Conservation (phyloP, 1,140 invertebrate genomes). For the Drosophila jambulina region DNA sequence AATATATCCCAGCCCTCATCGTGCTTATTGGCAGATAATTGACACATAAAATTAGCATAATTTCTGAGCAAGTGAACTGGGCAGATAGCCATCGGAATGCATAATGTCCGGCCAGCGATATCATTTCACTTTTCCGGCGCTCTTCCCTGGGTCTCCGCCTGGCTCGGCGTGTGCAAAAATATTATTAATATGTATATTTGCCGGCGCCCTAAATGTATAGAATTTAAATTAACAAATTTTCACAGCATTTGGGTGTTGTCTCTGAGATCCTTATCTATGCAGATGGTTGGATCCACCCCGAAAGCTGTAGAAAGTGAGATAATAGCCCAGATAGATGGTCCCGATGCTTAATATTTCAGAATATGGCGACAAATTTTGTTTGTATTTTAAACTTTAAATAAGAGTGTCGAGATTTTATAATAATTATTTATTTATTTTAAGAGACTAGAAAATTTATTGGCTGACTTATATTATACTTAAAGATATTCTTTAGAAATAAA, state of each 20-base stretch:
- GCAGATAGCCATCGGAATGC: conserved; percentile 72
- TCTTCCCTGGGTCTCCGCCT: conserved; percentile 12
- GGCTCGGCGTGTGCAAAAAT: conserved; percentile 43
- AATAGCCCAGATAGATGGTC: conserved; percentile 2
- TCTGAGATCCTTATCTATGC: conserved; percentile 59
- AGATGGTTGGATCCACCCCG: conserved; percentile 40
- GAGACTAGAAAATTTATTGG: not conserved
- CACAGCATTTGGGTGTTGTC: conserved; percentile 31
- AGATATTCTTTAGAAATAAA: too few relatives aligned
- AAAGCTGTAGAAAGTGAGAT: conserved; percentile 62
- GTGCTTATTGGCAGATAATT: conserved; percentile 83
- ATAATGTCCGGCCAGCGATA: conserved; percentile 69
- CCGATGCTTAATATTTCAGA: conserved; percentile 4
- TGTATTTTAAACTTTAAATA: not conserved
- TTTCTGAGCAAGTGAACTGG: conserved; percentile 70
- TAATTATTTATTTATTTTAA: not conserved
- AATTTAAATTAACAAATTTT: conserved; percentile 81
- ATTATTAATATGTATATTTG: conserved; percentile 68
- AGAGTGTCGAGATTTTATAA: not conserved
- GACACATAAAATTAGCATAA: conserved; percentile 84
- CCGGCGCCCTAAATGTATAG: conserved; percentile 46
- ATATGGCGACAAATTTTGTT: not conserved
- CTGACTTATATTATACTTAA: not conserved
- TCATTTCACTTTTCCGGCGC: conserved; percentile 73
- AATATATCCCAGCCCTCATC: conserved; percentile 16